phyloP scores from a whole-genome alignment of 2,888 invertebrate species.

The Subacronicta megacephala region DNA sequence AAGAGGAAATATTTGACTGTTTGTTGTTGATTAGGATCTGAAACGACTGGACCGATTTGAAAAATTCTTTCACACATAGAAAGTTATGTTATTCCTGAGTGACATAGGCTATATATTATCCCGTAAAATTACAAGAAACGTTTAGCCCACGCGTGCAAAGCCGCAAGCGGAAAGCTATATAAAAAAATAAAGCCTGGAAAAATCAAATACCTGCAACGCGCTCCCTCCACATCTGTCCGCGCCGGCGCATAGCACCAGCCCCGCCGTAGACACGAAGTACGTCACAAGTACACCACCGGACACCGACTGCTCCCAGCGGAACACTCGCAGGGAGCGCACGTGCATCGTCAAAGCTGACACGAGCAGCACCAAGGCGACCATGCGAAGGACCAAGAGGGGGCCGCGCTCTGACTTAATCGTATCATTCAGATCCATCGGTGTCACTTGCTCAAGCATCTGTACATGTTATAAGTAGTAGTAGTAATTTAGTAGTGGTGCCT shows the following conservation, averaged over 20 bases:
- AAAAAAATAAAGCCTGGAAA: too few species aligned
- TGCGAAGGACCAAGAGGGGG: conserved; percentile 59
- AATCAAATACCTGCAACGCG: conserved; percentile 67
- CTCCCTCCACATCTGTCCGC: conserved; percentile 44
- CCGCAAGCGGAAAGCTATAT: too few species aligned
- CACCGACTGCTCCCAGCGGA: conserved; percentile 78
- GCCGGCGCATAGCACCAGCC: conserved; percentile 67
- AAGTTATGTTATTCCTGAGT: too few species aligned
- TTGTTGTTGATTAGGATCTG: too few species aligned
- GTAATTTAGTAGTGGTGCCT: too few species aligned
- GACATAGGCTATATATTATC: too few species aligned
- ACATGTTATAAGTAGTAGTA: too few species aligned
- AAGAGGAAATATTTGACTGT: too few species aligned
- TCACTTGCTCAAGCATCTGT: not conserved
- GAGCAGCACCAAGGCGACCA: conserved; percentile 61
- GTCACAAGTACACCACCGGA: conserved; percentile 76
- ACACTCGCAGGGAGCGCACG: conserved; percentile 70
- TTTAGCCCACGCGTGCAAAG: too few species aligned
- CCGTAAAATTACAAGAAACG: too few species aligned
- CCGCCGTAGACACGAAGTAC: conserved; percentile 63
- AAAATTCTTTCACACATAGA: too few species aligned
- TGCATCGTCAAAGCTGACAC: conserved; percentile 68
- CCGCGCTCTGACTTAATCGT: not conserved
- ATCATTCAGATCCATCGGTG: not conserved
- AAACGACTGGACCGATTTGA: too few species aligned